Conservation (phyloP, 2,888 invertebrate genomes). For the Rotaria sp. region DNA sequence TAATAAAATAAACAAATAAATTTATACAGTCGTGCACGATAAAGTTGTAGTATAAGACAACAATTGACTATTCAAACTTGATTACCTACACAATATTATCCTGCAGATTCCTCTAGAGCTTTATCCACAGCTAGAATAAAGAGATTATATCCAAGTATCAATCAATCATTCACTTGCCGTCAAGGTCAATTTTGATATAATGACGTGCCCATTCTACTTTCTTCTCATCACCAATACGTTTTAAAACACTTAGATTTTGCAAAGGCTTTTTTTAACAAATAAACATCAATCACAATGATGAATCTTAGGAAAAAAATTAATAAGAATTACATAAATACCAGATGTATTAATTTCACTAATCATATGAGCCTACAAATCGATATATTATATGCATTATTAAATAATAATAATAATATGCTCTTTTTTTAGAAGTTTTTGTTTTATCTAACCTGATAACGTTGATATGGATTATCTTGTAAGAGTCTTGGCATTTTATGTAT, state of each 20-base stretch:
- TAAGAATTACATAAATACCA: neutral
- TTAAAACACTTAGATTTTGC: slow-evolving; percentile 80
- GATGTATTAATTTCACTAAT: neutral
- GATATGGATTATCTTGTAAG: neutral
- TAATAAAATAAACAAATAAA: neutral
- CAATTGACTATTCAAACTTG: slow-evolving; percentile 86
- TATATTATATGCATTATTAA: too few relatives aligned
- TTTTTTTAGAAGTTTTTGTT: neutral
- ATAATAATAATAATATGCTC: too few relatives aligned
- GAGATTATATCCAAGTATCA: neutral
- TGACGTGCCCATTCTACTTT: slow-evolving; percentile 85
- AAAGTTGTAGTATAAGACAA: slow-evolving; percentile 87
- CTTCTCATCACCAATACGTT: slow-evolving; percentile 62
- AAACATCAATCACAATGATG: neutral
- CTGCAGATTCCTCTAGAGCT: slow-evolving; percentile 60
- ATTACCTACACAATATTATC: slow-evolving; percentile 78
- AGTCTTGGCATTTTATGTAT: neutral
- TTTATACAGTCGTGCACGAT: slow-evolving; percentile 74
- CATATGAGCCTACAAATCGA: neutral
- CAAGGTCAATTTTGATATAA: slow-evolving; percentile 81
- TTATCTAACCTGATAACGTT: neutral
- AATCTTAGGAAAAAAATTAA: too few relatives aligned
- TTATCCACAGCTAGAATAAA: neutral
- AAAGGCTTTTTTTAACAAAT: slow-evolving; percentile 63
- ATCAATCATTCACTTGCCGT: slow-evolving; percentile 39